Base-by-base conservation (phyloP, 1,140 invertebrate species). In the Heliconius hewitsoni region DNA sequence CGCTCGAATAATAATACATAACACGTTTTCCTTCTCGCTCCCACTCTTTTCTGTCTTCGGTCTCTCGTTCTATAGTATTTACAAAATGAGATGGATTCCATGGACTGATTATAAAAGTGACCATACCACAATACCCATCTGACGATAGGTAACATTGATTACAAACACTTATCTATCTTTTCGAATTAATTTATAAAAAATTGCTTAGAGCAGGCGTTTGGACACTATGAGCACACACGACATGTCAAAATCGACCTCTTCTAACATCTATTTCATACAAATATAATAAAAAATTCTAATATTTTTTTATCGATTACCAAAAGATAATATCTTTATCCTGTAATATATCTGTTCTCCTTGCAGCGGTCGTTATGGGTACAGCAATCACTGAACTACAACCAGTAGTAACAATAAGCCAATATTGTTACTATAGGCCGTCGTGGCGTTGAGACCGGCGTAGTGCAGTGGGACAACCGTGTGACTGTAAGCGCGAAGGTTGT, bases 1-100 rank as follows among this genome's bases (percentile, higher is more conserved):
- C 88, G 87, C 86, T 89, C 88, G 87, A 93, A 94, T 90, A 93
- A 91, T 91, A 91, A 90, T 91, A 92, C 90, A 91, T 91, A 90
- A 91, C 88, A 87, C 85, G 85, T 89, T 88, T 86, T 89, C 90
- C 89, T 87, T 83, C 90, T 93, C 90, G 83, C 90, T 93, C 91
- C 70, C 87, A 82, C 86, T 85, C 79, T 80, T 81, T 82, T 79
- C 83, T 83, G 85, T 84, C 75, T 91, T 82, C 87, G 82, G 82
- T 85, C 81, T 91, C 86, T 90, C 88, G 77, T 87, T 89, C 85
- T 87, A 39, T 71, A 84, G 81, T 89, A 92, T 89, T 92, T 90
- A 90, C 89, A 89, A 90, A 90, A 89, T 89, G 84, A 89, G 85
- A 89, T 88, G 88, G 85, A 91, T 90, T 91, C 88, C 88, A 83